These are phyloP conservation scores for Cerastis rubricosa DNA, from an alignment of 2,888 invertebrate species.

Conservation along the genomic window DNA sequence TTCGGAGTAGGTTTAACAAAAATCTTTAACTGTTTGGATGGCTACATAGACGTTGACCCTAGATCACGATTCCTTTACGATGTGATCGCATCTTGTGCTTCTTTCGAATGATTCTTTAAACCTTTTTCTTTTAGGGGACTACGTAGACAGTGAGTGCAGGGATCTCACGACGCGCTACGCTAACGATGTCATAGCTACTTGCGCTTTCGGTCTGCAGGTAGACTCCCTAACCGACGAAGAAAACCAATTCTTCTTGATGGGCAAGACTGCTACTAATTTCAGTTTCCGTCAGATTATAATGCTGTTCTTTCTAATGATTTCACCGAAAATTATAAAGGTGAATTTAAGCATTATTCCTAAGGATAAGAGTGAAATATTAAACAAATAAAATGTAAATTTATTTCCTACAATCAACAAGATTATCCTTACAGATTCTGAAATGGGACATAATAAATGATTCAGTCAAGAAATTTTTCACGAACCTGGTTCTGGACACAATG, in stretches of 20 bases:
- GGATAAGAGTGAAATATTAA: not conserved
- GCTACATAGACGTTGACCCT: conserved; percentile 77
- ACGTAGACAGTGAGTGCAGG: conserved; percentile 81
- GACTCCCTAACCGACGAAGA: conserved; percentile 88
- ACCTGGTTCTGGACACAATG: conserved; percentile 81
- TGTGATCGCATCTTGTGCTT: conserved; percentile 89
- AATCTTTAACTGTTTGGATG: conserved; percentile 57
- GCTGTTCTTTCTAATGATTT: conserved; percentile 64
- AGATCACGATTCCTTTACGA: conserved; percentile 87
- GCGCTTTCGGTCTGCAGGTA: conserved; percentile 89
- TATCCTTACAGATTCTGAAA: conserved; percentile 65
- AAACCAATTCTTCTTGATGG: conserved; percentile 90
- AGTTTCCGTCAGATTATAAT: conserved; percentile 64
- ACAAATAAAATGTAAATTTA: not conserved
- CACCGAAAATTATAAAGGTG: conserved; percentile 69
- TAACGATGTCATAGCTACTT: conserved; percentile 90
- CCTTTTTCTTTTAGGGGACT: conserved; percentile 60
- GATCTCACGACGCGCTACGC: conserved; percentile 85
- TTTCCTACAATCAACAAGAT: not conserved
- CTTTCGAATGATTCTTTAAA: not conserved
- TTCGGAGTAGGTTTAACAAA: not conserved
- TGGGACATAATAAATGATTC: conserved; percentile 65
- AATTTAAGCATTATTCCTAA: not conserved
- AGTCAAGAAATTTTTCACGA: conserved; percentile 75
- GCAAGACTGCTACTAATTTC: conserved; percentile 84